phyloP scores from a whole-genome alignment of 1,140 invertebrate species.

The Bicyclus anynana region DNA sequence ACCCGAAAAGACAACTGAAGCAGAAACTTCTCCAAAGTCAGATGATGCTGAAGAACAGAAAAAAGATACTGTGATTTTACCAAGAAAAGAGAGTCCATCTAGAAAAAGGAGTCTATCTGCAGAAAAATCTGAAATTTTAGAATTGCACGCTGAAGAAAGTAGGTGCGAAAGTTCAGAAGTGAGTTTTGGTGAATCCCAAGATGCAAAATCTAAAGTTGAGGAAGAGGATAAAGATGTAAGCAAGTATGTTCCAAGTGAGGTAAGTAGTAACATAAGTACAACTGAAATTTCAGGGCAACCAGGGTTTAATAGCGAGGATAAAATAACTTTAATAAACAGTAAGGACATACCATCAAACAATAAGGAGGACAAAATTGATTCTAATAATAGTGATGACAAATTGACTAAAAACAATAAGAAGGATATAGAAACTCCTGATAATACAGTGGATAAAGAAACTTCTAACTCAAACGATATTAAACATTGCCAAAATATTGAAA shows the following conservation, averaged over 20 bases:
- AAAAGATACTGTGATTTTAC: slow-evolving; percentile 11
- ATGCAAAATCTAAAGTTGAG: slow-evolving; percentile 29
- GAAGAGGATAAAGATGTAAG: slow-evolving; percentile 25
- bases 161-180: slow-evolving; percentile 52
- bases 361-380: no score
- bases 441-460: no score
- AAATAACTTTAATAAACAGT: slow-evolving; percentile 58
- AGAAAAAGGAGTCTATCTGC: slow-evolving; percentile 39
- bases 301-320: slow-evolving; percentile 39
- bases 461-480: slow-evolving; percentile 53
- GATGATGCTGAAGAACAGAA: slow-evolving; percentile 30
- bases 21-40: slow-evolving; percentile 54
- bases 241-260: slow-evolving; percentile 39
- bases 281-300: slow-evolving; percentile 43
- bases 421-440: no score
- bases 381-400: no score
- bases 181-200: slow-evolving; percentile 38
- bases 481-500: slow-evolving; percentile 33
- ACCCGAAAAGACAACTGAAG: slow-evolving; percentile 39
- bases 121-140: slow-evolving; percentile 62
- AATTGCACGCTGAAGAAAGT: slow-evolving; percentile 62
- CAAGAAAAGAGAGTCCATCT: slow-evolving; percentile 16
- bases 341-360: background rate
- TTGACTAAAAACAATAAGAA: no score
- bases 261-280: slow-evolving; percentile 65